Percentiles rank a stretch among this genome's conserved stretches.
phyloP scores from a whole-genome alignment of 1,140 invertebrate species.

The Metopolophium dirhodum region DNA sequence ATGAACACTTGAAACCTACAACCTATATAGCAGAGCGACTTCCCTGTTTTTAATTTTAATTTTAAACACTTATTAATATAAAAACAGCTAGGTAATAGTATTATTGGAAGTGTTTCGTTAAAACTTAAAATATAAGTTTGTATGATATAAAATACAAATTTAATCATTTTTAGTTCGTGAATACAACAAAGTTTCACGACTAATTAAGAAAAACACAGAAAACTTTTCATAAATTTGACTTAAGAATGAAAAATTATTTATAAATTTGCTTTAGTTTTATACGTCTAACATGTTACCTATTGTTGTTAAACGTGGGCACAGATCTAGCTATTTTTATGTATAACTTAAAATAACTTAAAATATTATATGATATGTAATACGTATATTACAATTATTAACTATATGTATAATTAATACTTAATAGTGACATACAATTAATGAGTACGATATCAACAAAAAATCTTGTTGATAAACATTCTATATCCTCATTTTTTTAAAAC shows the following conservation, averaged over 20 bases:
- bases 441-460: not conserved
- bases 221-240: not conserved
- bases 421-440: too few relatives aligned
- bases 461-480: not conserved
- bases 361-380: not conserved
- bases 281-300: not conserved
- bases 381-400: not conserved
- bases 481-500: not conserved
- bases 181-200: not conserved
- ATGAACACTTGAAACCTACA: not conserved
- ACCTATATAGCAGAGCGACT: not conserved
- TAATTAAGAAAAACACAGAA: not conserved
- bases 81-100: not conserved
- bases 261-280: not conserved
- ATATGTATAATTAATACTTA: too few relatives aligned
- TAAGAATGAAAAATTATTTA: not conserved
- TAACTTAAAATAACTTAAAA: too few relatives aligned
- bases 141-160: not conserved
- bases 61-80: not conserved
- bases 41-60: not conserved
- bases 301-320: not conserved
- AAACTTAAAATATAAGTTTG: not conserved
- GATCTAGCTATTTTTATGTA: not conserved
- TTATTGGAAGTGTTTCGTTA: not conserved
- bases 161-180: not conserved